Conservation (phyloP, 2,888 invertebrate genomes). For the Tetramorium bicarinatum region DNA sequence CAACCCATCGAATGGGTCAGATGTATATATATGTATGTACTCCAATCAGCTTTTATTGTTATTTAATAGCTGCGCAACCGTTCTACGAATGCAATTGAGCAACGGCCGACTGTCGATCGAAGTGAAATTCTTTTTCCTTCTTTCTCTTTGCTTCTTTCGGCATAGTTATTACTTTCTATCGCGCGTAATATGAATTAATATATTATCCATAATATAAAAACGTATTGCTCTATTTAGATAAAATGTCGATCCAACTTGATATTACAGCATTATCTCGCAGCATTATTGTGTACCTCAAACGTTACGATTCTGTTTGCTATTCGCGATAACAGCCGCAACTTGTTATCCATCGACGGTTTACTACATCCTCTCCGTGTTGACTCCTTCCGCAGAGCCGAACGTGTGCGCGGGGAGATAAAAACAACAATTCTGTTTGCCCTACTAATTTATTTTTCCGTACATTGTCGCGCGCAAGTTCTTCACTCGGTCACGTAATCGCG, state of each 20-base stretch:
- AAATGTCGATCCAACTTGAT: neutral
- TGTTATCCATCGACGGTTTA: constrained; percentile 29
- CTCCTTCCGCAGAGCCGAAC: constrained; percentile 1
- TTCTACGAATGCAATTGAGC: constrained; percentile 15
- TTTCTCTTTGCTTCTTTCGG: neutral
- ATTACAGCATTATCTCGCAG: neutral
- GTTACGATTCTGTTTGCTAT: neutral
- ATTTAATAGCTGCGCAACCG: constrained; percentile 4
- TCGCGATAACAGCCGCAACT: neutral
- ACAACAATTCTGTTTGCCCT: constrained; percentile 30
- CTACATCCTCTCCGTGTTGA: constrained; percentile 15
- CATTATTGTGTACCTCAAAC: neutral
- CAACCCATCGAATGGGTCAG: constrained; percentile 1
- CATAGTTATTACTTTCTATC: neutral
- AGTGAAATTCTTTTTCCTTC: neutral
- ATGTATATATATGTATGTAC: neutral
- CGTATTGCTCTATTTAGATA: neutral
- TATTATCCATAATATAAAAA: too few relatives aligned
- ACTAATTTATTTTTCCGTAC: constrained; percentile 43
- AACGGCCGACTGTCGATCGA: neutral
- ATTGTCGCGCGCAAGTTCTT: constrained; percentile 31
- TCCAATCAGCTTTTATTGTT: constrained; percentile 36
- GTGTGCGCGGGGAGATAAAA: neutral
- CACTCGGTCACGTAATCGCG: constrained; percentile 35
- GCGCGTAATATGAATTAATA: too few relatives aligned